Conservation (phyloP, 2,797 vertebrate genomes). For the Myotis planiceps region DNA sequence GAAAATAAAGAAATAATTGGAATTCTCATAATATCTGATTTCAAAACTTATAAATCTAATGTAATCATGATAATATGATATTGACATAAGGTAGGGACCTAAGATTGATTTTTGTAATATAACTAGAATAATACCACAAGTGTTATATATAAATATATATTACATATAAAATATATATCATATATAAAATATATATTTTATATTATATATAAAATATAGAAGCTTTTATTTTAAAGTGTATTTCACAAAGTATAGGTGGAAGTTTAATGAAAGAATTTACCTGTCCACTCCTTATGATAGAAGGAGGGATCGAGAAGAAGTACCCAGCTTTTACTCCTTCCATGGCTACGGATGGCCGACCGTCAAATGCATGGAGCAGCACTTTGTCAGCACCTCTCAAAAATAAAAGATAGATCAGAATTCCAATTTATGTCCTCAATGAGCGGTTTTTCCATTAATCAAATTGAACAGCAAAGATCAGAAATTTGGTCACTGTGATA, state of each 20-base stretch:
- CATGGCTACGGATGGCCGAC: conserved; percentile 95
- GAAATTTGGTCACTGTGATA: not conserved
- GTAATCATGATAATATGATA: not conserved
- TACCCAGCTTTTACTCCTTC: conserved; percentile 96
- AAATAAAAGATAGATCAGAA: not conserved
- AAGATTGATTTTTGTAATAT: conserved; percentile 13
- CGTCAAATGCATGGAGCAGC: conserved; percentile 97
- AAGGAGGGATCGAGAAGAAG: conserved; percentile 97
- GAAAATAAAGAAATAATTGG: not conserved
- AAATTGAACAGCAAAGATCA: not conserved
- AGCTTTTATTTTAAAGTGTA: not conserved
- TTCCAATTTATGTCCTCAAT: not conserved
- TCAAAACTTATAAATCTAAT: not conserved
- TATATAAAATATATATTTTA: not conserved
- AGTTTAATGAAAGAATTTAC: conserved; percentile 81
- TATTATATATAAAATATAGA: not conserved
- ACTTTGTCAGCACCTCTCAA: conserved; percentile 93
- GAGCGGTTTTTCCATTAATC: not conserved
- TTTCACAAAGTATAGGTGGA: not conserved
- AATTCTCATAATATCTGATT: not conserved
- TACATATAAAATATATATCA: not conserved
- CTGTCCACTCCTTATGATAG: conserved; percentile 95
- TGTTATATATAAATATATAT: not conserved
- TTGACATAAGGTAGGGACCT: not conserved
- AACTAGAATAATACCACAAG: not conserved